Conservation (phyloP, 1,140 invertebrate genomes). For the Lasaia peninsularis region DNA sequence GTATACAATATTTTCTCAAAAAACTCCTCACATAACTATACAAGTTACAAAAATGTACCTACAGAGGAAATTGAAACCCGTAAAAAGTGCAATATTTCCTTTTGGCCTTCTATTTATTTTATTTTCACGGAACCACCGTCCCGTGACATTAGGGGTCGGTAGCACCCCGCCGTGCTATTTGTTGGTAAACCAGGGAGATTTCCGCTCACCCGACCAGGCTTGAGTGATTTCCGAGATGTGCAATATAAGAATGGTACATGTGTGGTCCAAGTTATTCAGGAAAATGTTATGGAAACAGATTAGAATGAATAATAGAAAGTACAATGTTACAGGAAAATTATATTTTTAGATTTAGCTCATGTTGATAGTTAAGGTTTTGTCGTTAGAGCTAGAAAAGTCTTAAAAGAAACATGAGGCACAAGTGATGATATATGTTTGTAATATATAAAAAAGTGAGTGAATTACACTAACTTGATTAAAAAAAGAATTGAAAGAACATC, state of each 20-base stretch:
- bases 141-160: constrained; percentile 32
- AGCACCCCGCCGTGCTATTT: constrained; percentile 55
- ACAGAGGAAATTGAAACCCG: constrained; percentile 40
- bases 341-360: too few relatives aligned
- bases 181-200: constrained; percentile 49
- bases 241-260: constrained; percentile 18
- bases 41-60: constrained; percentile 7
- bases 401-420: too few relatives aligned
- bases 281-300: neutral
- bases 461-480: too few relatives aligned
- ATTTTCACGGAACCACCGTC: constrained; percentile 22
- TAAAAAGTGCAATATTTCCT: constrained; percentile 45
- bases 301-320: neutral
- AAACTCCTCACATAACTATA: neutral
- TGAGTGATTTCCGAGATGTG: constrained; percentile 32
- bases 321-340: too few relatives aligned
- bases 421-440: too few relatives aligned
- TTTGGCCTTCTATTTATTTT: constrained; percentile 32
- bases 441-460: too few relatives aligned
- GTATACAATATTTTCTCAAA: neutral
- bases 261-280: constrained; percentile 14
- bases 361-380: too few relatives aligned
- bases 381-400: too few relatives aligned
- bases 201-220: constrained; percentile 35
- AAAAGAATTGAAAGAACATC: too few relatives aligned